A percentile compares a stretch with the other conserved stretches of the same genome.
These are phyloP conservation scores for Microcebus lehilahytsara DNA, from an alignment of 2,113 vertebrate genomes.

Conservation along the genomic window DNA sequence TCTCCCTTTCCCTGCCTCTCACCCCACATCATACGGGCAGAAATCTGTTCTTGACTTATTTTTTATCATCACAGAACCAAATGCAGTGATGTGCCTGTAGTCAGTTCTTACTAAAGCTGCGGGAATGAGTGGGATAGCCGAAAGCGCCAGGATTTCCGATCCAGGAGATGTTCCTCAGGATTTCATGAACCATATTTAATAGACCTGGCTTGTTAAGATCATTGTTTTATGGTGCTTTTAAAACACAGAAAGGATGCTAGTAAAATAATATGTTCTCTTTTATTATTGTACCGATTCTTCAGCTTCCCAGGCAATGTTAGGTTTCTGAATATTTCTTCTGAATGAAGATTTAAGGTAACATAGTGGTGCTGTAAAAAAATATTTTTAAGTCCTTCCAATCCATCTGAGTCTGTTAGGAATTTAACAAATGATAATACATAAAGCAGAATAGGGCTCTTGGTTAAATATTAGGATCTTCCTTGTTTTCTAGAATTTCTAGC, in stretches of 20 bases:
- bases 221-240: background rate
- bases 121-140: background rate
- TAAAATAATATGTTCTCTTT: background rate
- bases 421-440: background rate
- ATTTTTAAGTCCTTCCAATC: background rate
- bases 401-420: background rate
- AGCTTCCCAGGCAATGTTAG: background rate
- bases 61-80: background rate
- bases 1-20: background rate
- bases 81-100: background rate
- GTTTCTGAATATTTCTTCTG: constrained; percentile 12
- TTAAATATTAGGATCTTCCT: background rate
- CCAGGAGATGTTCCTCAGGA: background rate
- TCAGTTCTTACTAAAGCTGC: background rate
- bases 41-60: background rate
- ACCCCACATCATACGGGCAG: background rate
- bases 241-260: background rate
- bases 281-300: background rate
- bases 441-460: background rate
- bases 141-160: background rate
- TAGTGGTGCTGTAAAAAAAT: background rate
- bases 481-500: background rate
- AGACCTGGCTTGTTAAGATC: background rate
- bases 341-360: background rate
- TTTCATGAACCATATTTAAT: background rate